Percentiles rank a stretch among this genome's conserved stretches.
These are phyloP conservation scores for Lutjanus erythropterus DNA, from an alignment of 2,113 vertebrate genomes.

Conservation along the genomic window DNA sequence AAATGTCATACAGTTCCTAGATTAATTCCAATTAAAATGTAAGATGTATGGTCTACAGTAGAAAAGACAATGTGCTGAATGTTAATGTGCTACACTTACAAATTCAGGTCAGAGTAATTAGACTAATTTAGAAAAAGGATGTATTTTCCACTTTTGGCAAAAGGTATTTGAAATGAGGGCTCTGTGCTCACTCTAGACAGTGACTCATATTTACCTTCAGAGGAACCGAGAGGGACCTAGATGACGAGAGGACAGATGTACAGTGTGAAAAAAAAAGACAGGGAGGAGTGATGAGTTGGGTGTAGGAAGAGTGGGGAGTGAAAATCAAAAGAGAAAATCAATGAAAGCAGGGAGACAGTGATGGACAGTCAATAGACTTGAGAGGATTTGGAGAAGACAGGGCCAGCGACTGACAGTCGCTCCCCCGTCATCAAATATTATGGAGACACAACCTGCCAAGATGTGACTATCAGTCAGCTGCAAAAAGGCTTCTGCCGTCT, in stretches of 20 bases:
- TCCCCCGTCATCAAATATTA: constrained; percentile 52
- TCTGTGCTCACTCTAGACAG: background rate
- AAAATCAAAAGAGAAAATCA: constrained; percentile 57
- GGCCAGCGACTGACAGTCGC: constrained; percentile 43
- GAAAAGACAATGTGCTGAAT: background rate
- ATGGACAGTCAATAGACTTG: constrained; percentile 54
- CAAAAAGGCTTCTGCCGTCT: constrained; percentile 39
- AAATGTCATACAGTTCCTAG: background rate
- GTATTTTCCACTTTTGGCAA: constrained; percentile 16
- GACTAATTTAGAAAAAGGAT: constrained; percentile 5
- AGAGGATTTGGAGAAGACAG: constrained; percentile 50
- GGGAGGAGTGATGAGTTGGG: constrained; percentile 42
- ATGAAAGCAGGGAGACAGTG: constrained; percentile 52
- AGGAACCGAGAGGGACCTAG: background rate
- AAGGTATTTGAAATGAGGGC: constrained; percentile 47
- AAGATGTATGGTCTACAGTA: too few species aligned
- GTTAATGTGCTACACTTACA: constrained; percentile 9
- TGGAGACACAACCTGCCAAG: constrained; percentile 51
- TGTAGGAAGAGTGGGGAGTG: constrained; percentile 4
- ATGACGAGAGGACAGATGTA: constrained; percentile 18
- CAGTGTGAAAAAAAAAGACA: constrained; percentile 13
- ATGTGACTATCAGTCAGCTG: constrained; percentile 54
- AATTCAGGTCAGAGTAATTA: constrained; percentile 37
- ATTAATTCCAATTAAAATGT: background rate
- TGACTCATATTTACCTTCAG: constrained; percentile 37